phyloP scores from a whole-genome alignment of 2,797 vertebrate species.

The Neosilurus mollespiculum region DNA sequence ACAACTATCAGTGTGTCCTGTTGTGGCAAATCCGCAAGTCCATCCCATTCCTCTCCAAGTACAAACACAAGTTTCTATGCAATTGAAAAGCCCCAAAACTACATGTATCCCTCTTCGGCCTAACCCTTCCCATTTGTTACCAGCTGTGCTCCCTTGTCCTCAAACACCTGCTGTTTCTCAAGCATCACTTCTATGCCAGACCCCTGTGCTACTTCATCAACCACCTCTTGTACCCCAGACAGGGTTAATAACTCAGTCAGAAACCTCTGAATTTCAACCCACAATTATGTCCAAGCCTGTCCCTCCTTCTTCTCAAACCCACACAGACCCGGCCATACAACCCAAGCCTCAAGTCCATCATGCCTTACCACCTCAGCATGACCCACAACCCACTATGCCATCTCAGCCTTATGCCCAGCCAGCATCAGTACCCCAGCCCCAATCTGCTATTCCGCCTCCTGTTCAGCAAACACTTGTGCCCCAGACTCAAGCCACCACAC shows the following conservation, averaged over 20 bases:
- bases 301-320: slow-evolving; percentile 27
- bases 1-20: slow-evolving; percentile 71
- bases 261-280: slow-evolving; percentile 68
- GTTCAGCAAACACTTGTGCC: slow-evolving; percentile 65
- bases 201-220: slow-evolving; percentile 68
- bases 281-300: slow-evolving; percentile 51
- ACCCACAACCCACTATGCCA: slow-evolving; percentile 44
- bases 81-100: slow-evolving; percentile 66
- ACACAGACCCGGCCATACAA: slow-evolving; percentile 72
- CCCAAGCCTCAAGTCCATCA: slow-evolving; percentile 68
- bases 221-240: slow-evolving; percentile 65
- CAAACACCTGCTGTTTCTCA: slow-evolving; percentile 68
- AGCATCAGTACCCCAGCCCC: slow-evolving; percentile 50
- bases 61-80: slow-evolving; percentile 68
- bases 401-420: slow-evolving; percentile 58
- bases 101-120: slow-evolving; percentile 68
- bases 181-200: slow-evolving; percentile 64
- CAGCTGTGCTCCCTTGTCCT: slow-evolving; percentile 65
- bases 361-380: slow-evolving; percentile 41
- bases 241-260: slow-evolving; percentile 66
- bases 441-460: slow-evolving; percentile 57
- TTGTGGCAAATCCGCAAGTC: slow-evolving; percentile 71
- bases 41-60: slow-evolving; percentile 78
- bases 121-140: slow-evolving; percentile 63
- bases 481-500: slow-evolving; percentile 78